Evolutionary conservation across 2,797 vertebrate species (phyloP), one percentile per base, ranked within the genome.

Genomic region (Manis crassicaudata): DNA sequence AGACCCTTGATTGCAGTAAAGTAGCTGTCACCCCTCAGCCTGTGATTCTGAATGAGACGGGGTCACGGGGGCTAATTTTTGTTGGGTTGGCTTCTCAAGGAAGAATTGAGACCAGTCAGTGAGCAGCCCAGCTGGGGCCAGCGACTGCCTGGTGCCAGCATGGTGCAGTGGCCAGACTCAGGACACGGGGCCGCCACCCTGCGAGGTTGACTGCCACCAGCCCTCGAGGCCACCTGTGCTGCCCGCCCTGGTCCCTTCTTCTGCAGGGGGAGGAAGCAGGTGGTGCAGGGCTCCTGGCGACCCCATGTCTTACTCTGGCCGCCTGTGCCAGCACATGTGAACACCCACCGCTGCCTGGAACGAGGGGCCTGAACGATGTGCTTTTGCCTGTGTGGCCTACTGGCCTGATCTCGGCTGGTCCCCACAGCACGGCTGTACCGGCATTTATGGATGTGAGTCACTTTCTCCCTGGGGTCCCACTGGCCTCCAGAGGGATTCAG

Each of bases 201-300:
- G 20, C 27, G 12, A n/a, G 37, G 23, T 11, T 32, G 43, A 50
- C 23, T 9, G 23, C 8, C 0, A 5, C 13, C 35, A 2, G 21
- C n/a, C 17, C 35, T 17, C 29, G 25, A 21, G 32, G 43, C 3
- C 10, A 20, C 20, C n/a, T 3, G 17, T 13, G 13, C n/a, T 56
- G 7, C 37, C 32, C 5, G 3, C 40, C 27, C 5, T 35, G 5
- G 46, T 27, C n/a, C 60, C 7, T 17, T 87, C 37, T n/a, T 50
- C 62, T 12, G 14, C 13, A 40, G 20, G 37, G 27, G 56, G 81
- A 20, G 4, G 58, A 54, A 70, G 50, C 25, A 50, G 82, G 37
- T 27, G 52, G 16, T 60, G 27, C 43, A 29, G 43, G 72, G 25
- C 2, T 27, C 62, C 52, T 14, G 29, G 46, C 16, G 23, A 46